Evolutionary conservation across 1,140 invertebrate genomes (phyloP).

Genomic region (Cyphomyrmex costatus): DNA sequence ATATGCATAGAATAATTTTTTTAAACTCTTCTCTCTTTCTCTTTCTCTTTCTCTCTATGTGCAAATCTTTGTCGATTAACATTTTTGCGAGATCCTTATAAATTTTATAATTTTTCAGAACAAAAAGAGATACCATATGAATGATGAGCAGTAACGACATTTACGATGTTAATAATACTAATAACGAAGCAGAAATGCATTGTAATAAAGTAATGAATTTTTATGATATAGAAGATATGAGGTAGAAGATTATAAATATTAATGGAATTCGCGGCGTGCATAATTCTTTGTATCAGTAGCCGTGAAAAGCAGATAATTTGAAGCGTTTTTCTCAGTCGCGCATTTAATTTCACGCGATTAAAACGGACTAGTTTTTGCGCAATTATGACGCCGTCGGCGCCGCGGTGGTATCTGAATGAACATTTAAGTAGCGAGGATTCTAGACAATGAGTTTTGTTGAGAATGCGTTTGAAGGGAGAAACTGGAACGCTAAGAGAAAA

Average conservation of each 20-base stretch:
- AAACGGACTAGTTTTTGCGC: constrained; percentile 35
- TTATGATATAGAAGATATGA: constrained; percentile 15
- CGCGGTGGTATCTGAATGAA: constrained; percentile 39
- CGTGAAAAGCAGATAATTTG: constrained; percentile 39
- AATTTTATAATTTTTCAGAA: constrained; percentile 25
- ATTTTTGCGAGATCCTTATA: neutral
- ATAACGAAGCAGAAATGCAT: neutral
- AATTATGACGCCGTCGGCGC: constrained; percentile 41
- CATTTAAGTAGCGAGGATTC: constrained; percentile 48
- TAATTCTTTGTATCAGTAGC: constrained; percentile 18
- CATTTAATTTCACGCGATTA: constrained; percentile 62
- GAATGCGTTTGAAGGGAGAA: constrained; percentile 27
- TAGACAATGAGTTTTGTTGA: constrained; percentile 54
- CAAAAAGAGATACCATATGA: neutral
- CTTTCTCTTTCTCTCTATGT: neutral
- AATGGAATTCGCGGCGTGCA: constrained; percentile 29
- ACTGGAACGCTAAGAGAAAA: constrained; percentile 49
- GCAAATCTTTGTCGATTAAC: neutral
- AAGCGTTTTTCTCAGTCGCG: constrained; percentile 31
- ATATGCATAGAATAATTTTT: neutral
- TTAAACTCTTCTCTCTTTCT: neutral
- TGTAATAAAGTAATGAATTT: constrained; percentile 45
- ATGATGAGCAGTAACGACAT: neutral
- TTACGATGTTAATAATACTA: constrained; percentile 25
- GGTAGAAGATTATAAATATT: constrained; percentile 47